These are phyloP conservation scores for Discoglossus pictus DNA, from an alignment of 2,797 vertebrate species.

Conservation along the genomic window DNA sequence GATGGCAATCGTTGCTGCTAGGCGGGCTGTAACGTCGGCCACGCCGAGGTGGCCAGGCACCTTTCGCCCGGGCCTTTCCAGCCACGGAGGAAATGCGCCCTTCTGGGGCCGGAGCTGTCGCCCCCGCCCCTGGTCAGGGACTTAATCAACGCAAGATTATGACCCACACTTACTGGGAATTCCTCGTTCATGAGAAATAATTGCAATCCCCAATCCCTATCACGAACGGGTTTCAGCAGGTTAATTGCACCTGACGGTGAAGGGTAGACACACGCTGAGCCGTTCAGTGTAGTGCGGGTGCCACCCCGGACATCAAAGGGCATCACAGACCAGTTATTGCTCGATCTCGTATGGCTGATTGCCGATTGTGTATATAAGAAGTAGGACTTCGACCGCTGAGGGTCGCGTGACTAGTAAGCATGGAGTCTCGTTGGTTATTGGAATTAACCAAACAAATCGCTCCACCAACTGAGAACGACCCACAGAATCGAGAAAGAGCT, in stretches of 20 bases:
- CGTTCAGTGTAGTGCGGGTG: background rate
- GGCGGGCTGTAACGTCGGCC: too few relatives aligned
- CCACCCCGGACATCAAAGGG: background rate
- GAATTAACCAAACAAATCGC: slow-evolving; percentile 5
- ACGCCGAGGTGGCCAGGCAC: too few relatives aligned
- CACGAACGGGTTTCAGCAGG: background rate
- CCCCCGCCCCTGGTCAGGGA: too few relatives aligned
- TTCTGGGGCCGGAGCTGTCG: too few relatives aligned
- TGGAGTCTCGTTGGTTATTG: background rate
- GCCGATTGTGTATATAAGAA: background rate
- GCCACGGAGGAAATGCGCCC: too few relatives aligned
- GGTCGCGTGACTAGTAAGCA: background rate
- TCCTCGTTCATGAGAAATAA: background rate
- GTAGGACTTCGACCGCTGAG: too few relatives aligned
- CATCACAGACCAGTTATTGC: background rate
- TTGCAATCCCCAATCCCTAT: background rate
- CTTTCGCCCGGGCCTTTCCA: too few relatives aligned
- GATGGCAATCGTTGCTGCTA: too few relatives aligned
- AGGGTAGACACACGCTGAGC: background rate
- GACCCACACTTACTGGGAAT: slow-evolving; percentile 1
- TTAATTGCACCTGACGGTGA: background rate
- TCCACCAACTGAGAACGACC: background rate
- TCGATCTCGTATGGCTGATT: background rate
- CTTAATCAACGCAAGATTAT: background rate
- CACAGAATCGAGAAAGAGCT: slow-evolving; percentile 4